phyloP scores from a whole-genome alignment of 1,140 invertebrate genomes.

The Scaptomyza hsui region DNA sequence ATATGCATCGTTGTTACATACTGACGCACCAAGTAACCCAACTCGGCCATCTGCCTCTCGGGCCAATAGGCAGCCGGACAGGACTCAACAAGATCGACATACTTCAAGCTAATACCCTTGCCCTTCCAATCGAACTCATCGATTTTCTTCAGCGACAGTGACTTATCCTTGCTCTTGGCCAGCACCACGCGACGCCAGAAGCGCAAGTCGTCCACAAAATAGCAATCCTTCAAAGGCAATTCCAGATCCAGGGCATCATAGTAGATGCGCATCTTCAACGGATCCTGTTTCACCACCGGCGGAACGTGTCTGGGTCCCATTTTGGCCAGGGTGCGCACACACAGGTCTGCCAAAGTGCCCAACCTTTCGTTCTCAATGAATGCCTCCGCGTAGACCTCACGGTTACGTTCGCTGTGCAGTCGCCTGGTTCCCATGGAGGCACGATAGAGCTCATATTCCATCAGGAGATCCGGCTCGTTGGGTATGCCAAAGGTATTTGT shows the following conservation, averaged over 20 bases:
- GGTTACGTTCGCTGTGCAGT: slow-evolving; percentile 50
- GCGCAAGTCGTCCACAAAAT: slow-evolving; percentile 44
- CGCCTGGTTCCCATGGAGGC: slow-evolving; percentile 28
- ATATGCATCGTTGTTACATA: slow-evolving; percentile 54
- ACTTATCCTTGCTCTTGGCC: slow-evolving; percentile 51
- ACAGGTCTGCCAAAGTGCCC: slow-evolving; percentile 60
- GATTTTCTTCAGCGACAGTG: slow-evolving; percentile 36
- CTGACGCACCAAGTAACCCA: slow-evolving; percentile 43
- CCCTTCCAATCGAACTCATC: slow-evolving; percentile 65
- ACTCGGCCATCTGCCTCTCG: slow-evolving; percentile 48
- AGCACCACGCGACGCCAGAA: slow-evolving; percentile 72
- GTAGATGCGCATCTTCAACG: slow-evolving; percentile 47
- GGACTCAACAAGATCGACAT: slow-evolving; percentile 66
- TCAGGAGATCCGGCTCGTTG: slow-evolving; percentile 46
- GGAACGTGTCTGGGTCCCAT: slow-evolving; percentile 21
- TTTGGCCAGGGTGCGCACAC: slow-evolving; percentile 53
- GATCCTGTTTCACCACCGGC: slow-evolving; percentile 35
- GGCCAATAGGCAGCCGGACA: slow-evolving; percentile 66
- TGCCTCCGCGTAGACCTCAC: slow-evolving; percentile 53
- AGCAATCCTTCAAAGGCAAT: slow-evolving; percentile 62
- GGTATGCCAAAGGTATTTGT: slow-evolving; percentile 58
- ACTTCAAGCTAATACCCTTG: slow-evolving; percentile 67
- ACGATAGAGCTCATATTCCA: slow-evolving; percentile 56
- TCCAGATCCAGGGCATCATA: slow-evolving; percentile 66
- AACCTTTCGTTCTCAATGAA: slow-evolving; percentile 54